Conservation (phyloP, 2,797 vertebrate species). For the Alca torda region DNA sequence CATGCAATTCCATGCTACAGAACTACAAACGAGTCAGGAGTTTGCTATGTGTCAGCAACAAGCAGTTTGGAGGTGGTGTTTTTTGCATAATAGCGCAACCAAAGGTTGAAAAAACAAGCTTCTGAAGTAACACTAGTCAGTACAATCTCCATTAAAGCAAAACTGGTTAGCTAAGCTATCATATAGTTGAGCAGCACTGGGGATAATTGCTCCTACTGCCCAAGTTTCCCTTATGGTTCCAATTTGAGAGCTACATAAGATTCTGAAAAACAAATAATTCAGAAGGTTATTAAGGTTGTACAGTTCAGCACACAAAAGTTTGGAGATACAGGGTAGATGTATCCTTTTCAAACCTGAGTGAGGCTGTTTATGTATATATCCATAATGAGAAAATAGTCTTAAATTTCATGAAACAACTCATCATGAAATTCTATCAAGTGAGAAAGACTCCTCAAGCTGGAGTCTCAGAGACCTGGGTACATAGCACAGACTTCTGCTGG, state of each 20-base stretch:
- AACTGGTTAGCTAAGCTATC: background rate
- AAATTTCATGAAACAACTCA: background rate
- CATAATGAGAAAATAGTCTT: background rate
- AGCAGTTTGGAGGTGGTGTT: background rate
- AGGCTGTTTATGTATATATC: background rate
- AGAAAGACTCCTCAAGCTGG: background rate
- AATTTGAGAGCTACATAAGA: background rate
- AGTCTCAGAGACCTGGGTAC: background rate
- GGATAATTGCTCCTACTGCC: constrained; percentile 18
- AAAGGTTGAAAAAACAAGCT: background rate
- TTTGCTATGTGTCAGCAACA: background rate
- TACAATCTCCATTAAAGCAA: background rate
- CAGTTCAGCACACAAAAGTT: background rate
- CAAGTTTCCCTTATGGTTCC: background rate
- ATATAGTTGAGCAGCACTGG: background rate
- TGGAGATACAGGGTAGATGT: background rate
- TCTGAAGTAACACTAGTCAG: background rate
- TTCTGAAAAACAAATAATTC: constrained; percentile 38
- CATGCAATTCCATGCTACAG: background rate
- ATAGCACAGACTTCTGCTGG: constrained; percentile 1
- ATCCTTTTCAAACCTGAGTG: background rate
- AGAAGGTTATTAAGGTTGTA: constrained; percentile 16
- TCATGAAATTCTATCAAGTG: background rate
- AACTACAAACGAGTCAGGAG: background rate
- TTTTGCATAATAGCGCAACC: background rate